Conservation (phyloP, 92 coral and sea anemone species). For the Ricordea florida region DNA sequence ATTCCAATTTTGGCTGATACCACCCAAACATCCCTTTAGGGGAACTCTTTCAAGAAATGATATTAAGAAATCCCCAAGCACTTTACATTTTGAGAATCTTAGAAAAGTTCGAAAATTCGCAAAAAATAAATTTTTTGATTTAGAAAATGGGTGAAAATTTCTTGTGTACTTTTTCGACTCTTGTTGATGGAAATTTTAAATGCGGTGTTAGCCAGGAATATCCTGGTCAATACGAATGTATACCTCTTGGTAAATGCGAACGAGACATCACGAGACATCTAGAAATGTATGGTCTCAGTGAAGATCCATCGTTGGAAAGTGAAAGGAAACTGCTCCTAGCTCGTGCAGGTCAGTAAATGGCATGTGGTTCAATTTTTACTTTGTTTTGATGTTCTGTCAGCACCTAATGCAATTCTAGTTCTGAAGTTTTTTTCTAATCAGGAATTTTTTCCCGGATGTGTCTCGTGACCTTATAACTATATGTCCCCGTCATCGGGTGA, state of each 20-base stretch:
- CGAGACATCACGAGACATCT: conserved; percentile 5
- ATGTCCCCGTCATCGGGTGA: conserved; percentile 40
- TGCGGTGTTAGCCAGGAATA: conserved; percentile 1
- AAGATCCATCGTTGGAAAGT: background rate
- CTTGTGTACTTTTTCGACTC: background rate
- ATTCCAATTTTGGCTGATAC: no score
- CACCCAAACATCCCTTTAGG: no score
- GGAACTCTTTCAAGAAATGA: no score
- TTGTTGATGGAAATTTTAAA: background rate
- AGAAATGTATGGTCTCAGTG: background rate
- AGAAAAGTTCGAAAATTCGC: no score
- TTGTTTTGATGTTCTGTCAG: background rate
- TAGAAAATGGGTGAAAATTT: background rate
- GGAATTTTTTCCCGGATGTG: conserved; percentile 34
- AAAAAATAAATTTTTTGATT: no score
- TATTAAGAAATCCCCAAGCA: no score
- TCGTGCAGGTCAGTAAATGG: conserved; percentile 3
- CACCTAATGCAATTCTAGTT: background rate
- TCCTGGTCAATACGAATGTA: background rate
- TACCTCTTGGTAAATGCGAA: background rate
- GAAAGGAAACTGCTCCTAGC: conserved; percentile 26
- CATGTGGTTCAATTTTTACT: background rate
- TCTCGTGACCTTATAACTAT: conserved; percentile 7
- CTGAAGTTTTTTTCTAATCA: background rate
- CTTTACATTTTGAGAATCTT: no score